Conservation (phyloP, 2,113 vertebrate species). For the Arizona elegans region DNA sequence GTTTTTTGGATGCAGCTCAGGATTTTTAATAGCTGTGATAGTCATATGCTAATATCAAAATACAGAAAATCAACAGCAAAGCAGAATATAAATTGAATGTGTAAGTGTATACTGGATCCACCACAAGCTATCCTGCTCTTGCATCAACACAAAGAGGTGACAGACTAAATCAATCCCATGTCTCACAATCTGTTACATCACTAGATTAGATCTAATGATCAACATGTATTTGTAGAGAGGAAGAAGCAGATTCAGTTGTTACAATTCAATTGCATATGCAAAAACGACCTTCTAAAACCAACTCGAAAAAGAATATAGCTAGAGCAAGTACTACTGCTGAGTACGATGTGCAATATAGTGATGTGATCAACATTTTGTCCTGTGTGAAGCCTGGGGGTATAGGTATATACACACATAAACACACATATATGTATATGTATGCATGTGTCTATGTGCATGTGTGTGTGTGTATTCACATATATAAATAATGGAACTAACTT, state of each 20-base stretch:
- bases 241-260: background rate
- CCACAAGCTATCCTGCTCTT: background rate
- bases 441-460: too few relatives aligned
- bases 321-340: background rate
- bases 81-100: background rate
- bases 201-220: background rate
- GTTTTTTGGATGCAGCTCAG: background rate
- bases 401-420: background rate
- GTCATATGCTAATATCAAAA: background rate
- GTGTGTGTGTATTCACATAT: background rate
- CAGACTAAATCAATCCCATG: background rate
- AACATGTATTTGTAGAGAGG: background rate
- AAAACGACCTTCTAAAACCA: background rate
- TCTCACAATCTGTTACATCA: background rate
- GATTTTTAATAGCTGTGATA: background rate
- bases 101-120: background rate
- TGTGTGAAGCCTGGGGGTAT: background rate
- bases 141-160: background rate
- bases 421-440: background rate
- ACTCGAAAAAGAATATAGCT: background rate
- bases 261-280: background rate
- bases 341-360: background rate
- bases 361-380: background rate
- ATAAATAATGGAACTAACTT: background rate
- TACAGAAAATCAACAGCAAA: background rate